Base-by-base conservation (phyloP, 2,113 vertebrate genomes). In the Pachyramphus minor region DNA sequence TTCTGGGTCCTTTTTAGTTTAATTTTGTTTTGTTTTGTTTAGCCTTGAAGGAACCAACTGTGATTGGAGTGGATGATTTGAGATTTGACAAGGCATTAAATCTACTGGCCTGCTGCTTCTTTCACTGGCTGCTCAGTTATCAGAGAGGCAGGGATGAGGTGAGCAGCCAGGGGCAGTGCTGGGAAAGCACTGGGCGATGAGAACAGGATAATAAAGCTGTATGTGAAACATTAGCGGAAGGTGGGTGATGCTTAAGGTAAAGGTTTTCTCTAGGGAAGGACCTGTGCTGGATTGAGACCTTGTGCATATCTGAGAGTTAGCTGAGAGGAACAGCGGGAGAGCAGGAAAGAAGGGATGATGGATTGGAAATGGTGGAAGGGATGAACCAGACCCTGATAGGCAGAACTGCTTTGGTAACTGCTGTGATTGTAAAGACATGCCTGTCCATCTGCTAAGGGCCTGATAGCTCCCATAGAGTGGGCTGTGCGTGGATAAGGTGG, bases 181-280 rank as follows among this genome's bases (percentile, higher is more conserved):
- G 18, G 31, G 53, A 53, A 64, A 72, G 27, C 5, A 0, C 62
- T 73, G n/a, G 17, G 8, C 0, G 0, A 31, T n/a, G n/a, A 56
- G n/a, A 56, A 35, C 12, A n/a, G 63, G 41, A 23, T 22, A 30
- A 20, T n/a, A 64, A 62, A 83, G 74, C 22, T 69, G 2, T 8
- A 8, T 23, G 31, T 47, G 49, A 76, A 85, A 53, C 5, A 4
- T 50, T 23, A 42, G 14, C 19, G 25, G 22, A 50, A 28, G 19
- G 23, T n/a, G n/a, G 5, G 5, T 22, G 24, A 82, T 66, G 28
- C 9, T 2, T 23, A 30, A 78, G 62, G 37, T 30, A 64, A 71
- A 7, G 6, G 9, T 44, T 91, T 89, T 89, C 24, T 49, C 45
- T 28, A 5, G n/a, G 17, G 1, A 37, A 14, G 7, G 9, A n/a